Conservation (phyloP, 2,888 invertebrate species). For the Lasioglossum leucozonium region DNA sequence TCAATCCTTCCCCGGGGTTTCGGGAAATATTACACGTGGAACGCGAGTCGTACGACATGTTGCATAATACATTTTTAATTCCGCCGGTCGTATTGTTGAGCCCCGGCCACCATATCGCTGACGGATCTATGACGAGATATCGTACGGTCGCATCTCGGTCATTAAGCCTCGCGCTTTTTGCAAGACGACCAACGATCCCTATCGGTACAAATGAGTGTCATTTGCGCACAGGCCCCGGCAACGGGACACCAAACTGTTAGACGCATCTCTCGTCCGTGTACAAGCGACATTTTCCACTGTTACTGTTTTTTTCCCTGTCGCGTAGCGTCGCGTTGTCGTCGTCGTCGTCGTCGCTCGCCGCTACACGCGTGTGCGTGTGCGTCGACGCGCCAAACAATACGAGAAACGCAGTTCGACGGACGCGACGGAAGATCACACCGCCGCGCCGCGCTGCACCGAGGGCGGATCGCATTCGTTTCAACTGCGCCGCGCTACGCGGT, state of each 20-base stretch:
- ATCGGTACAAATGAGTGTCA: slow-evolving; percentile 81
- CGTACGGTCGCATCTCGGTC: slow-evolving; percentile 82
- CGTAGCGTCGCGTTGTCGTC: not conserved
- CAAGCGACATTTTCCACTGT: slow-evolving; percentile 22
- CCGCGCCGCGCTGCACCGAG: slow-evolving; percentile 23
- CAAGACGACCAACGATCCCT: slow-evolving; percentile 78
- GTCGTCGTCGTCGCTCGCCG: no score
- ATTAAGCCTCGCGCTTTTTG: slow-evolving; percentile 80
- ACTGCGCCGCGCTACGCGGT: slow-evolving; percentile 29
- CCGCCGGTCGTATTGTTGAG: slow-evolving; percentile 64
- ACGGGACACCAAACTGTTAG: slow-evolving; percentile 49
- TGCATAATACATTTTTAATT: slow-evolving; percentile 83
- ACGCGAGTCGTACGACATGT: slow-evolving; percentile 70
- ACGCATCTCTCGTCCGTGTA: slow-evolving; percentile 34
- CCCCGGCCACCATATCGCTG: slow-evolving; percentile 78
- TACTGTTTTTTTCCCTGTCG: not conserved
- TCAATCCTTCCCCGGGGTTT: slow-evolving; percentile 18
- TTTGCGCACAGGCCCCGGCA: slow-evolving; percentile 71
- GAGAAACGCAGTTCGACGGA: slow-evolving; percentile 18
- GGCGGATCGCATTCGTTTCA: slow-evolving; percentile 53
- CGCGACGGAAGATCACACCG: slow-evolving; percentile 34
- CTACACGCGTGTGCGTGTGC: not conserved
- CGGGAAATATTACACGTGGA: slow-evolving; percentile 64
- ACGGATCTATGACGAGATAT: slow-evolving; percentile 82
- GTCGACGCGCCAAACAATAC: slow-evolving; percentile 14